These are phyloP conservation scores for Zoroaster sp. DNA, from an alignment of 53 echinoderm and acorn worm species.

Conservation along the genomic window DNA sequence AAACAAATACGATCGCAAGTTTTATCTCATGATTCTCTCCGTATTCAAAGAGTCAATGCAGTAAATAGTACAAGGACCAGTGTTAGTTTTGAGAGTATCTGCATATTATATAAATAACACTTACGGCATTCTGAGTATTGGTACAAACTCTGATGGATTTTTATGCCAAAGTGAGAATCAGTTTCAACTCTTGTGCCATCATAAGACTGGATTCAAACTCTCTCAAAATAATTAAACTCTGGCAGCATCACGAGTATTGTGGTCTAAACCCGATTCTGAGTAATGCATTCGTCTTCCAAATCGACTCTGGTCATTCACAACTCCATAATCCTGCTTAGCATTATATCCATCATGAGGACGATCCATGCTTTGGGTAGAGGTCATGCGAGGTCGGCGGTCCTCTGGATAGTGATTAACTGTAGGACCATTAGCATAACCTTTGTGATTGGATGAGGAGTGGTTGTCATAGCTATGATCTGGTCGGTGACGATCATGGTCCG, in stretches of 20 bases:
- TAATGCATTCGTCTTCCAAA: slow-evolving; percentile 8
- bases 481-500: slow-evolving; percentile 42
- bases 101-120: no score
- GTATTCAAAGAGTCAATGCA: no score
- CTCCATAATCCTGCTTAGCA: slow-evolving; percentile 7
- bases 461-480: slow-evolving; percentile 22
- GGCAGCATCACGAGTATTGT: slow-evolving; percentile 6
- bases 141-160: no score
- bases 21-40: no score
- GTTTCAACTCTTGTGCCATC: no score
- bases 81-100: no score
- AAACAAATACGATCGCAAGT: no score
- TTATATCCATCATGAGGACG: neutral
- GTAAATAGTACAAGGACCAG: no score
- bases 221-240: neutral
- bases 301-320: neutral
- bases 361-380: slow-evolving; percentile 25
- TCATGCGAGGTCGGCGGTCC: slow-evolving; percentile 19
- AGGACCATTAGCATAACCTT: slow-evolving; percentile 54
- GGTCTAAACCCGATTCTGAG: slow-evolving; percentile 34
- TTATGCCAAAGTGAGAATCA: no score
- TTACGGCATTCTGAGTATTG: no score
- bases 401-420: slow-evolving; percentile 8
- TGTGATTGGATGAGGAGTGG: neutral
- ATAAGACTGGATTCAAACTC: no score